These are phyloP conservation scores for Melanogrammus aeglefinus DNA, from an alignment of 2,797 vertebrate species.

Conservation along the genomic window DNA sequence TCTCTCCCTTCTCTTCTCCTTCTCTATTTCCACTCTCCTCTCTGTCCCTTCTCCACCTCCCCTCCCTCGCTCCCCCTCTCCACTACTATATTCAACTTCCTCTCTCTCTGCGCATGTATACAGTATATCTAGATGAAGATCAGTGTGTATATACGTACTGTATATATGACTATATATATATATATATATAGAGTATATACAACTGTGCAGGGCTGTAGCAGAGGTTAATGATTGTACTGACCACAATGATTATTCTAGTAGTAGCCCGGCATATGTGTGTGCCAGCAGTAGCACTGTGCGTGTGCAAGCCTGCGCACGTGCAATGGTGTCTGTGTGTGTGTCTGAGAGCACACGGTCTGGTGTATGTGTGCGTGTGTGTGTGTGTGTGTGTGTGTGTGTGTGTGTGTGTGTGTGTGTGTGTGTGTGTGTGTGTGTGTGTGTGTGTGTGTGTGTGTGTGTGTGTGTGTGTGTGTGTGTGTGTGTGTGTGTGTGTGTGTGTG, in stretches of 20 bases:
- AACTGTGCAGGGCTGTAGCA: not conserved
- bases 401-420: not conserved
- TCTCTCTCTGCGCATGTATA: not conserved
- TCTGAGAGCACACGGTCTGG: too few species aligned
- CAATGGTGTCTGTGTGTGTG: not conserved
- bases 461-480: slow-evolving; percentile 1
- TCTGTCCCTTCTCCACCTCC: not conserved
- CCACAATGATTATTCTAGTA: not conserved
- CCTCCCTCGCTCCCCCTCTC: not conserved
- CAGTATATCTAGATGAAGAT: not conserved
- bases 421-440: not conserved
- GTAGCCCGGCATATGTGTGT: not conserved
- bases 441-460: not conserved
- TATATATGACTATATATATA: too few species aligned
- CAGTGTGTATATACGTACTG: too few species aligned
- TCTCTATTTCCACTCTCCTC: not conserved
- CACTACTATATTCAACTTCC: not conserved
- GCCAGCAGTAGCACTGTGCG: not conserved
- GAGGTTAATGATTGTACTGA: not conserved
- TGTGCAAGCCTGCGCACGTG: not conserved
- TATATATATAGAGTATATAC: too few species aligned
- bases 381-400: not conserved
- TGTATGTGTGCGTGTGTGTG: not conserved
- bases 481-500: not conserved
- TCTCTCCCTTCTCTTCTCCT: not conserved